A percentile compares a stretch with the other conserved stretches of the same genome.
These are phyloP conservation scores for Gymnothorax reevesii DNA, from an alignment of 2,797 vertebrate genomes.

Conservation along the genomic window DNA sequence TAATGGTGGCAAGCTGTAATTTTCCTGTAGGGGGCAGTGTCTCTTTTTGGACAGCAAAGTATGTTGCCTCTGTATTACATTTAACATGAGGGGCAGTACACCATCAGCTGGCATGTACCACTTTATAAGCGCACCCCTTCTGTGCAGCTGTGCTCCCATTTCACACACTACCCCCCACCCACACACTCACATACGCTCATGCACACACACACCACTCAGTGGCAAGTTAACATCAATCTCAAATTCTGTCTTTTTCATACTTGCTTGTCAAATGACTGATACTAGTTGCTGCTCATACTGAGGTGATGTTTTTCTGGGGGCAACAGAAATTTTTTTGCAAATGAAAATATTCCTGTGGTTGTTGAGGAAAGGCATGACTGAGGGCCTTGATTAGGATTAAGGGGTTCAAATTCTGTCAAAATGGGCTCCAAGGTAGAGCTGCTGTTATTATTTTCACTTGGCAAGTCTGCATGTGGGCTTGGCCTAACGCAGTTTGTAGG, in stretches of 20 bases:
- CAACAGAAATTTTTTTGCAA: background rate
- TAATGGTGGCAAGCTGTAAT: background rate
- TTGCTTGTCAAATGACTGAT: background rate
- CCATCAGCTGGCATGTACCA: background rate
- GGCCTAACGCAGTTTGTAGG: background rate
- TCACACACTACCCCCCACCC: background rate
- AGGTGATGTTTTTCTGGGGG: background rate
- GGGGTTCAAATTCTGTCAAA: background rate
- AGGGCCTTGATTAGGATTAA: background rate
- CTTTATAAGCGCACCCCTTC: background rate
- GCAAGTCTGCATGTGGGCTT: background rate
- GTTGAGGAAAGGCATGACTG: background rate
- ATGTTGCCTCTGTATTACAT: background rate
- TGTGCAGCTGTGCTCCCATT: background rate
- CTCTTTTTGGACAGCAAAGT: background rate
- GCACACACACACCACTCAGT: background rate
- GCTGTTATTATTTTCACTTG: background rate
- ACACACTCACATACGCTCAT: no score
- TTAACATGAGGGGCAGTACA: background rate
- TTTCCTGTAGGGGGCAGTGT: background rate
- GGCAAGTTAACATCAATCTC: background rate
- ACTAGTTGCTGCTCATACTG: background rate
- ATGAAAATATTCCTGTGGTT: background rate
- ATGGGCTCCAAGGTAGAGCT: background rate
- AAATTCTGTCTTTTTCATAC: background rate